Percentiles rank a stretch among this genome's conserved stretches.
phyloP scores from a whole-genome alignment of 1,140 invertebrate genomes.

The Drosophila parvula region DNA sequence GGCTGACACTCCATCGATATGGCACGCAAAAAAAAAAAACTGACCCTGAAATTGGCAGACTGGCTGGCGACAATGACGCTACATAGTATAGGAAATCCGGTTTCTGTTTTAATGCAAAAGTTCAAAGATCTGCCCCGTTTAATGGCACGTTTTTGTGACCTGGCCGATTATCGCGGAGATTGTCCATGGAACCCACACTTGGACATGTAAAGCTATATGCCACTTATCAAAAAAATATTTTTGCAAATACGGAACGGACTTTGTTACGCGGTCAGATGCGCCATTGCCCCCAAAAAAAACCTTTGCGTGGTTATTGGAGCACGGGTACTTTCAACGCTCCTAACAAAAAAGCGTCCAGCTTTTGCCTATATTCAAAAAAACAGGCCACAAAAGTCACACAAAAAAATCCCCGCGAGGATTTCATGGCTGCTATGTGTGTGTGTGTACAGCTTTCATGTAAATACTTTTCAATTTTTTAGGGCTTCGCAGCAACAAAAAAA shows the following conservation, averaged over 20 bases:
- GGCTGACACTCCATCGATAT: conserved; percentile 6
- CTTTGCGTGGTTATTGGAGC: conserved; percentile 74
- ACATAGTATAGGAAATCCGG: conserved; percentile 21
- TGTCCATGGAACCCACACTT: conserved; percentile 10
- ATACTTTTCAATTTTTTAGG: conserved; percentile 58
- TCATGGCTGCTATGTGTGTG: conserved; percentile 27
- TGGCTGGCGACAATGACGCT: conserved; percentile 32
- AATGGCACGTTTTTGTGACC: conserved; percentile 48
- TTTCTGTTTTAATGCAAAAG: conserved; percentile 23
- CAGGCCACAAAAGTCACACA: conserved; percentile 48
- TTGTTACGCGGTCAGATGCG: conserved; percentile 53
- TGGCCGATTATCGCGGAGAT: conserved; percentile 33
- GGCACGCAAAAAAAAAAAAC: conserved; percentile 66
- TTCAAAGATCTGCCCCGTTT: conserved; percentile 39
- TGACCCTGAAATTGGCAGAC: conserved; percentile 52
- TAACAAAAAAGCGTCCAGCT: conserved; percentile 36
- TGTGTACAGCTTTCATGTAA: conserved; percentile 64
- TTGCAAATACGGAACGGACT: conserved; percentile 39
- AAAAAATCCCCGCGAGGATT: conserved; percentile 34
- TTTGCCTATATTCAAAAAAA: conserved; percentile 53
- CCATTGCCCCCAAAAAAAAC: conserved; percentile 35
- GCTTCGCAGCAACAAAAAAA: conserved; percentile 52
- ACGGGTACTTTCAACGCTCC: conserved; percentile 43
- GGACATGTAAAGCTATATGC: conserved; percentile 24
- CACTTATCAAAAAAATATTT: conserved; percentile 53